Conservation (phyloP, 1,140 invertebrate genomes). For the Euura lappo region DNA sequence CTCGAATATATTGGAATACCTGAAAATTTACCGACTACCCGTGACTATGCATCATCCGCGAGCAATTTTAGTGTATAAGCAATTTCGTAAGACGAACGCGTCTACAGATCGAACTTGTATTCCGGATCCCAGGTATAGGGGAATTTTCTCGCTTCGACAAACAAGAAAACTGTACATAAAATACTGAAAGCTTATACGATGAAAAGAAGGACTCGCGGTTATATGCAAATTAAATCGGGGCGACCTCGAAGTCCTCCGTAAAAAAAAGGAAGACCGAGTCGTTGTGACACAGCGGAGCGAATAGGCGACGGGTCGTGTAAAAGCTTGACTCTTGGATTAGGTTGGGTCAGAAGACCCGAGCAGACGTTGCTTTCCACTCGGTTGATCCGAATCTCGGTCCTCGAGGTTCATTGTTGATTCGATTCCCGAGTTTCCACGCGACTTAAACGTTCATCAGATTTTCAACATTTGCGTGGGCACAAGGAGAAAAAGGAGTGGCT, state of each 20-base stretch:
- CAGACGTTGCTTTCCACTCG: conserved; percentile 3
- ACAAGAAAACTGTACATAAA: too few species aligned
- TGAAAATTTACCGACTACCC: conserved; percentile 54
- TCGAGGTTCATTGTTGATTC: too few species aligned
- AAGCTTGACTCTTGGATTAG: conserved; percentile 4
- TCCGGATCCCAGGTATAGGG: too few species aligned
- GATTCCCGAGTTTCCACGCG: too few species aligned
- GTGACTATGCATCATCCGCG: conserved; percentile 10
- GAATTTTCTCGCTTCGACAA: too few species aligned
- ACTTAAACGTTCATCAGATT: too few species aligned
- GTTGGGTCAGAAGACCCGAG: neutral
- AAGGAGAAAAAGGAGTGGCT: too few species aligned
- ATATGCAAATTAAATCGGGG: neutral
- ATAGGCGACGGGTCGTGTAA: conserved; percentile 4
- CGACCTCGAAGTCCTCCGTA: neutral
- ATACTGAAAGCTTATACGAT: too few species aligned
- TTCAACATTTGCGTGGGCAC: too few species aligned
- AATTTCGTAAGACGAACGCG: neutral
- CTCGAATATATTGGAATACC: conserved; percentile 60
- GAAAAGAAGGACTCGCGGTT: neutral
- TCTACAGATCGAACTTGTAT: too few species aligned
- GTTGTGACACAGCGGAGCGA: conserved; percentile 6
- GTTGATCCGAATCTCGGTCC: neutral
- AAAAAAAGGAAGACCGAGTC: neutral
- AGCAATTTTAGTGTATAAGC: conserved; percentile 1